These are phyloP conservation scores for Lichenostomus cassidix DNA, from an alignment of 2,113 vertebrate species.

Conservation along the genomic window DNA sequence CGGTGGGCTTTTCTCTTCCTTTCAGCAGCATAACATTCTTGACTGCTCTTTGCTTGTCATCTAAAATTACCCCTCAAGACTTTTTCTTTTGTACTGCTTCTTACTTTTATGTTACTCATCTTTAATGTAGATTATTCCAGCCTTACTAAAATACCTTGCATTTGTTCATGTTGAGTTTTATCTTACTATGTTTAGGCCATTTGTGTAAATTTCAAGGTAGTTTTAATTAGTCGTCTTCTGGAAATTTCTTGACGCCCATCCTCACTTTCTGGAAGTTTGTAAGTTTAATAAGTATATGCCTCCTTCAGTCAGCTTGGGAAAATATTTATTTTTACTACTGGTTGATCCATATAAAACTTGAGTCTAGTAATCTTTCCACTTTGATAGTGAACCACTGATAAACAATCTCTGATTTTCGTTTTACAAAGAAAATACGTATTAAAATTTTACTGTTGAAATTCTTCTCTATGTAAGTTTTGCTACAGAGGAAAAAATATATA, in stretches of 20 bases:
- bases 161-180: not conserved
- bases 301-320: not conserved
- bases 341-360: not conserved
- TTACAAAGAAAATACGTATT: not conserved
- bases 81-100: not conserved
- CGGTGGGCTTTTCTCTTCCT: not conserved
- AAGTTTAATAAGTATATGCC: not conserved
- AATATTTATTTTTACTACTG: not conserved
- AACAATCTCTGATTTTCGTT: fast-evolving
- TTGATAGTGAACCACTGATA: not conserved
- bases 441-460: not conserved
- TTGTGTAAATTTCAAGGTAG: not conserved
- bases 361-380: not conserved
- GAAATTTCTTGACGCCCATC: not conserved
- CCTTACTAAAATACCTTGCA: not conserved
- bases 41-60: not conserved
- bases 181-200: not conserved
- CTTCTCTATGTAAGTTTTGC: not conserved
- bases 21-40: not conserved
- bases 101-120: not conserved
- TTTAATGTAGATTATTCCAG: not conserved
- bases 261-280: not conserved
- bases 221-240: not conserved
- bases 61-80: not conserved
- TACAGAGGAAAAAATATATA: not conserved